phyloP scores from a whole-genome alignment of 2,888 invertebrate species.

The Agrotis clavis region DNA sequence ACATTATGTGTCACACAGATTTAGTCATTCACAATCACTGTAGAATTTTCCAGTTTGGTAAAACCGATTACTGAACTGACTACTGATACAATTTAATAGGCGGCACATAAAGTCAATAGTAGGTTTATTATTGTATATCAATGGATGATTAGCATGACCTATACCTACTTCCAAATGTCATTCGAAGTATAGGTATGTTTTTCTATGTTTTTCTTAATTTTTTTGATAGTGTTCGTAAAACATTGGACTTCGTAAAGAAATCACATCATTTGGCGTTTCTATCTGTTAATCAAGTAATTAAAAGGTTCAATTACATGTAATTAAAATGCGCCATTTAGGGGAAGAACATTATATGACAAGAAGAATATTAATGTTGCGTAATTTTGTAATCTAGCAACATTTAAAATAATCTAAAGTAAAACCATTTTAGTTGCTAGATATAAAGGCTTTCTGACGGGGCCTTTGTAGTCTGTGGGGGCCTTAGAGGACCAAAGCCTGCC shows the following conservation, averaged over 20 bases:
- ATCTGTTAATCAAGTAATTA: constrained; percentile 8
- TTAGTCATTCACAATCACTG: constrained; percentile 7
- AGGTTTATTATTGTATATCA: too few species aligned
- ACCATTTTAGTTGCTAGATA: background rate
- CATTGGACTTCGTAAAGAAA: constrained; percentile 14
- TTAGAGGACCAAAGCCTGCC: too few species aligned
- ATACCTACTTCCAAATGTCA: background rate
- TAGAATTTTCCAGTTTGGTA: constrained; percentile 22
- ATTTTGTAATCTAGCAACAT: background rate
- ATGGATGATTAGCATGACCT: background rate
- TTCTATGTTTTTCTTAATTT: background rate
- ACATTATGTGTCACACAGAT: background rate
- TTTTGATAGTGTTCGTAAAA: background rate
- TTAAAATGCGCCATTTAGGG: constrained; percentile 11
- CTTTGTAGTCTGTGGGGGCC: too few species aligned
- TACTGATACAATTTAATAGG: background rate
- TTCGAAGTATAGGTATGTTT: background rate
- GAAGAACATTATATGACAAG: constrained; percentile 17
- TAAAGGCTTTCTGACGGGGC: too few species aligned
- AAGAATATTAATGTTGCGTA: constrained; percentile 8
- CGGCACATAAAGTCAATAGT: constrained; percentile 4
- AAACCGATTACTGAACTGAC: background rate
- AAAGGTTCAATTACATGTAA: constrained; percentile 20
- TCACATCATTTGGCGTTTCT: constrained; percentile 15
- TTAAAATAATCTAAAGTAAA: background rate